phyloP scores from a whole-genome alignment of 2,797 vertebrate species.

The Sebastes steindachneri region DNA sequence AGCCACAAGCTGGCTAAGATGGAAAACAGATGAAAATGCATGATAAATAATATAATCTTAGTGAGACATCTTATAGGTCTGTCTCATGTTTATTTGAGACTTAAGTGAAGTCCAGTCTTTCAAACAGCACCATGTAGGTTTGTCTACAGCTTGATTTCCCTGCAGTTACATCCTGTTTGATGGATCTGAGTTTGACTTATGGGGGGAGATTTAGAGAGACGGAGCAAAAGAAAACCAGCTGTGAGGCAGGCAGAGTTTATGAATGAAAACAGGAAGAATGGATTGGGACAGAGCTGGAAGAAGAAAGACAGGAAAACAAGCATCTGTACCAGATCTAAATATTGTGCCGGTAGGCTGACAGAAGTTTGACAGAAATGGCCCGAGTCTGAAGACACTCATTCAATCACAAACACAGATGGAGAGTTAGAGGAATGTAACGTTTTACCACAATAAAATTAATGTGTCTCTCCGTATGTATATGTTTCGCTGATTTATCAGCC shows the following conservation, averaged over 20 bases:
- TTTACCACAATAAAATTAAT: slow-evolving; percentile 18
- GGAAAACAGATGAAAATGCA: not conserved
- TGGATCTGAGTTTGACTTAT: slow-evolving; percentile 25
- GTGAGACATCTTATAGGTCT: not conserved
- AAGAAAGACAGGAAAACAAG: slow-evolving; percentile 66
- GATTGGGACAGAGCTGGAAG: slow-evolving; percentile 58
- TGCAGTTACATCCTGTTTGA: slow-evolving; percentile 14
- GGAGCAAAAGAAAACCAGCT: slow-evolving; percentile 64
- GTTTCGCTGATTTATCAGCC: slow-evolving; percentile 14
- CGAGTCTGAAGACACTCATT: slow-evolving; percentile 14
- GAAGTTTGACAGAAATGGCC: slow-evolving; percentile 27
- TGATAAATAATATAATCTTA: not conserved
- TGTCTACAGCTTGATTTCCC: slow-evolving; percentile 6
- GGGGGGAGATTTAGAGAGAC: slow-evolving; percentile 19
- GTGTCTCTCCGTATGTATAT: slow-evolving; percentile 9
- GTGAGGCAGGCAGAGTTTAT: slow-evolving; percentile 57
- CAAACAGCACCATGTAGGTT: not conserved
- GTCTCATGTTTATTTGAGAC: not conserved
- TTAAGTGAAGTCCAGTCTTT: not conserved
- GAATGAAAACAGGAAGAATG: slow-evolving; percentile 78
- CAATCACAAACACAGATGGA: slow-evolving; percentile 20
- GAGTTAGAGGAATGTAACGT: slow-evolving; percentile 15
- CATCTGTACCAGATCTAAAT: slow-evolving; percentile 64
- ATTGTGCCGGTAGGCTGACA: slow-evolving; percentile 30
- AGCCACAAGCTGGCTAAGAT: not conserved